Conservation (phyloP, 2,888 invertebrate genomes). For the Neoascia interrupta region DNA sequence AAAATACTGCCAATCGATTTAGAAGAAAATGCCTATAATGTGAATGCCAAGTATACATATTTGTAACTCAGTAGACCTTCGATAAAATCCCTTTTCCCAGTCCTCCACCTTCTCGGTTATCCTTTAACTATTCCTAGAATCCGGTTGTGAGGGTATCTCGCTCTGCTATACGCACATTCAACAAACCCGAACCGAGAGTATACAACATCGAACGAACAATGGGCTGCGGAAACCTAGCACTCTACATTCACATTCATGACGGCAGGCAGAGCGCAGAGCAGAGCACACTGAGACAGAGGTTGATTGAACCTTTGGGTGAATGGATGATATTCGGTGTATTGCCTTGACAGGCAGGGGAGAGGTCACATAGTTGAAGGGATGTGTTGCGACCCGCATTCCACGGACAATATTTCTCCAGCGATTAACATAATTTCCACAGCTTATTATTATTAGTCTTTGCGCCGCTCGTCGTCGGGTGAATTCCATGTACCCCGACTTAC, state of each 20-base stretch:
- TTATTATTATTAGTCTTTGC: constrained; percentile 37
- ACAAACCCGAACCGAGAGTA: constrained; percentile 11
- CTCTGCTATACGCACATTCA: neutral
- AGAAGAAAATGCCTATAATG: constrained; percentile 49
- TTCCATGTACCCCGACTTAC: constrained; percentile 23
- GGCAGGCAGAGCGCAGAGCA: neutral
- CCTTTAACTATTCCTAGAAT: constrained; percentile 12
- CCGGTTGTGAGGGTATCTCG: constrained; percentile 21
- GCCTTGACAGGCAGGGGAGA: constrained; percentile 25
- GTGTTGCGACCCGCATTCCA: constrained; percentile 31
- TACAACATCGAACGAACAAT: constrained; percentile 39
- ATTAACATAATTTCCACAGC: constrained; percentile 50
- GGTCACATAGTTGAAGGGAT: constrained; percentile 7
- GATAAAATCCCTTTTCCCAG: constrained; percentile 4
- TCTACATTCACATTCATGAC: neutral
- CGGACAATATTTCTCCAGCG: constrained; percentile 30
- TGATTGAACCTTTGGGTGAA: constrained; percentile 46
- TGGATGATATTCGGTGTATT: constrained; percentile 10
- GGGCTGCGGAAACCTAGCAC: constrained; percentile 10
- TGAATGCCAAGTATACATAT: constrained; percentile 35
- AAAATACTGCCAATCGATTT: constrained; percentile 51
- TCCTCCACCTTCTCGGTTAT: neutral
- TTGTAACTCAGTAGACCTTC: constrained; percentile 8
- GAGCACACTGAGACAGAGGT: constrained; percentile 9
- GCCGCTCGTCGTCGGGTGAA: constrained; percentile 25